These are phyloP conservation scores for Pheosia tremula DNA, from an alignment of 2,888 invertebrate genomes.

Conservation along the genomic window DNA sequence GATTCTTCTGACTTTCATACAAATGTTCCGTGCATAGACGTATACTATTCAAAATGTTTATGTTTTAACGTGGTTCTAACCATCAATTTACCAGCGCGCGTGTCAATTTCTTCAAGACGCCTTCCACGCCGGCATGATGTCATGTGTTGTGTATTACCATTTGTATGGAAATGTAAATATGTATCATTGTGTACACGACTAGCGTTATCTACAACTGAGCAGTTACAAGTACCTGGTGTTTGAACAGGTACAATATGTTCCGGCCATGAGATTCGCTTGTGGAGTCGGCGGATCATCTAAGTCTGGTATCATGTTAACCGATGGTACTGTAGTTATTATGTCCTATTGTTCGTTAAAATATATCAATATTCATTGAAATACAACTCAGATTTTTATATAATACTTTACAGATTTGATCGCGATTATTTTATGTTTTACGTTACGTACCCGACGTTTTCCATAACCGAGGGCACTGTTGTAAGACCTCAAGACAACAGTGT, in stretches of 20 bases:
- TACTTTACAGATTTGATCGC: too few species aligned
- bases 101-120: slow-evolving; percentile 9
- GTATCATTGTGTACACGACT: slow-evolving; percentile 35
- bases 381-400: too few species aligned
- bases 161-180: slow-evolving; percentile 36
- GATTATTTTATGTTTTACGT: too few species aligned
- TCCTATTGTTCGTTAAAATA: slow-evolving; percentile 2
- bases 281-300: neutral
- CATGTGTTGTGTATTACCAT: slow-evolving; percentile 35
- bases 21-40: too few species aligned
- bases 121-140: slow-evolving; percentile 25
- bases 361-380: neutral
- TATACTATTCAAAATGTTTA: neutral
- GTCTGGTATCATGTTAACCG: neutral
- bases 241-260: slow-evolving; percentile 12
- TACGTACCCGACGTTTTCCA: too few species aligned
- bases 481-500: too few species aligned
- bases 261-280: slow-evolving; percentile 1
- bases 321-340: neutral
- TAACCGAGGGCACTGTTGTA: too few species aligned
- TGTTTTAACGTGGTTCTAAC: too few species aligned
- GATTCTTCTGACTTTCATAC: too few species aligned
- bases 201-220: slow-evolving; percentile 25
- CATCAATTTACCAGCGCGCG: too few species aligned
- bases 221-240: slow-evolving; percentile 8